These are phyloP conservation scores for Sprattus sprattus DNA, from an alignment of 2,113 vertebrate genomes.

Conservation along the genomic window DNA sequence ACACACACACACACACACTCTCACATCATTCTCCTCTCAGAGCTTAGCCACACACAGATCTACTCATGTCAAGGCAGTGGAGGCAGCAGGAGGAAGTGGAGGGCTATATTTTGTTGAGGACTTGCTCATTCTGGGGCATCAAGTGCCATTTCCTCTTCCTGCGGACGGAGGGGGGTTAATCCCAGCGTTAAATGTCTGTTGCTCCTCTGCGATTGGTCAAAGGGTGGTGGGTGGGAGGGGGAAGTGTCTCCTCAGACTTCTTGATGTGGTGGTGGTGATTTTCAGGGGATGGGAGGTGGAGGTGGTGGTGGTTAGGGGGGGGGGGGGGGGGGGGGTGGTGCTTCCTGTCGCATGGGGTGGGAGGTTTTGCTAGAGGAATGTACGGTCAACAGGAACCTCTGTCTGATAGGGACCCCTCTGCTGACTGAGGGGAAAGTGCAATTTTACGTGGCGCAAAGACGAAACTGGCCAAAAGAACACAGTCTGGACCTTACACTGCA, in stretches of 20 bases:
- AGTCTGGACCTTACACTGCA: background rate
- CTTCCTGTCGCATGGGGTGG: slow-evolving; percentile 52
- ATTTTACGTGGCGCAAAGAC: slow-evolving; percentile 31
- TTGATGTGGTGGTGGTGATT: slow-evolving; percentile 26
- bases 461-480: background rate
- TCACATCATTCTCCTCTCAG: background rate
- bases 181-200: slow-evolving; percentile 46
- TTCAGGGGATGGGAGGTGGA: background rate
- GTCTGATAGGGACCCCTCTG: slow-evolving; percentile 59
- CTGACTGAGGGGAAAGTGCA: slow-evolving; percentile 62
- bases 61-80: slow-evolving; percentile 37
- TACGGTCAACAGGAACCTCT: slow-evolving; percentile 75
- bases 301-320: background rate
- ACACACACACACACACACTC: slow-evolving; percentile 1
- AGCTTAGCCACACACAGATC: slow-evolving; percentile 34
- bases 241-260: slow-evolving; percentile 15
- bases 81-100: slow-evolving; percentile 53
- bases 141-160: slow-evolving; percentile 71
- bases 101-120: slow-evolving; percentile 57
- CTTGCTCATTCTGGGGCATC: slow-evolving; percentile 64
- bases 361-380: slow-evolving; percentile 50
- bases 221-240: background rate
- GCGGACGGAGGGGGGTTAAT: slow-evolving; percentile 30
- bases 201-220: slow-evolving; percentile 42
- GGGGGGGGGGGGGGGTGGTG: background rate